phyloP scores from a whole-genome alignment of 2,113 vertebrate species.

The Serilophus lunatus region DNA sequence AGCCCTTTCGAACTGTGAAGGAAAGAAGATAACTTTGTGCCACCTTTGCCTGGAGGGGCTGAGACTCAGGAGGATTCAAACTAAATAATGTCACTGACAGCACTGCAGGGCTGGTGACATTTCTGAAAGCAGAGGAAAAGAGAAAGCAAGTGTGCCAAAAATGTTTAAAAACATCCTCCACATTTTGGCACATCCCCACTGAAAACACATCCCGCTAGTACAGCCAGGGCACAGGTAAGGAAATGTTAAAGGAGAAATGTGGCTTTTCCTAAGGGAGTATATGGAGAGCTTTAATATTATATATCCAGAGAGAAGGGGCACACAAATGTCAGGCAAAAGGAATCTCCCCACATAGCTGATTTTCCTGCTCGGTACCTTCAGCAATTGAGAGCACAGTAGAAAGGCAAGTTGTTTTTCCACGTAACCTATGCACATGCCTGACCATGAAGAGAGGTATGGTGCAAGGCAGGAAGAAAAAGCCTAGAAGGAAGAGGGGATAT shows the following conservation, averaged over 20 bases:
- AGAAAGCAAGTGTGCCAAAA: not conserved
- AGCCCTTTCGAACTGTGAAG: not conserved
- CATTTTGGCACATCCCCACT: not conserved
- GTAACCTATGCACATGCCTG: not conserved
- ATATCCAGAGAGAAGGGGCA: not conserved
- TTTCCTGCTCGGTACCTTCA: not conserved
- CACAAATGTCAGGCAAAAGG: not conserved
- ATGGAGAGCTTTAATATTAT: not conserved
- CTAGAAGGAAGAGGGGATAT: not conserved
- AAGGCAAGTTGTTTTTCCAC: not conserved
- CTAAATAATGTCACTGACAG: not conserved
- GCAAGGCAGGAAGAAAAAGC: constrained; percentile 16
- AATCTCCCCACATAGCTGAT: not conserved
- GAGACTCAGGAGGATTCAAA: not conserved
- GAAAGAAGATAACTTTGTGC: not conserved
- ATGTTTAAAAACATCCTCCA: not conserved
- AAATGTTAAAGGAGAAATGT: not conserved
- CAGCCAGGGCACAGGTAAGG: not conserved
- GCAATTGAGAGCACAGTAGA: not conserved
- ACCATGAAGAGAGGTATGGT: not conserved
- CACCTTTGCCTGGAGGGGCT: not conserved
- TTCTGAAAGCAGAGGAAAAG: constrained; percentile 7
- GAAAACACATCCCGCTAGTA: not conserved
- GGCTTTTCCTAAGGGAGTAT: not conserved
- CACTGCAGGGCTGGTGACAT: not conserved